phyloP scores from a whole-genome alignment of 2,888 invertebrate species.

The Dryobota labecula region DNA sequence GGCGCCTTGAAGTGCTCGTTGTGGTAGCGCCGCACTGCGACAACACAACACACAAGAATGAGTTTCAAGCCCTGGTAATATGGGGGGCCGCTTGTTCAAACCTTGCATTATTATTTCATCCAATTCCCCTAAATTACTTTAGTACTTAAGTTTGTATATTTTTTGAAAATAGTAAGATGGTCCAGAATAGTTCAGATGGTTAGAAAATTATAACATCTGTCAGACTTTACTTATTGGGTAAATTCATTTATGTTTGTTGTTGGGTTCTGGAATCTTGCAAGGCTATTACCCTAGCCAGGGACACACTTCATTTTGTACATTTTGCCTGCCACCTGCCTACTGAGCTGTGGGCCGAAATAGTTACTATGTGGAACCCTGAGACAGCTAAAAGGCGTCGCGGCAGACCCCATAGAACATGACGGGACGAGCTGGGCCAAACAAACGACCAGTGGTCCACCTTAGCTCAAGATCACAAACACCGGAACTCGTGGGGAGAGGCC shows the following conservation, averaged over 20 bases:
- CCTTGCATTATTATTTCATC: too few species aligned
- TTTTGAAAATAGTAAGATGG: neutral
- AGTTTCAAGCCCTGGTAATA: neutral
- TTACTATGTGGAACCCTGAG: too few species aligned
- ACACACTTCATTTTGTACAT: neutral
- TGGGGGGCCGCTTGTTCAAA: neutral
- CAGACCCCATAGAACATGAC: too few species aligned
- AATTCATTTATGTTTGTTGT: neutral
- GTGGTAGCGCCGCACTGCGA: conserved; percentile 84
- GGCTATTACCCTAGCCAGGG: neutral
- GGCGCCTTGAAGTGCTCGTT: conserved; percentile 82
- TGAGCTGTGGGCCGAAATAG: too few species aligned
- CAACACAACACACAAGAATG: neutral
- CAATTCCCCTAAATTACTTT: too few species aligned
- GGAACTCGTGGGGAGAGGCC: too few species aligned
- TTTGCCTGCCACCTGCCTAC: too few species aligned
- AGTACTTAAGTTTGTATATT: neutral
- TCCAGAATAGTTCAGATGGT: neutral
- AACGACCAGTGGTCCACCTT: too few species aligned
- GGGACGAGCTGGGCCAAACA: too few species aligned
- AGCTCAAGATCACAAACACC: too few species aligned
- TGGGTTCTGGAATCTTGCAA: neutral
- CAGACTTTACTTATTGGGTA: neutral
- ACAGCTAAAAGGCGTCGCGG: too few species aligned
- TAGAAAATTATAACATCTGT: neutral